phyloP scores from a whole-genome alignment of 2,888 invertebrate species.

The Agrypnus murinus region DNA sequence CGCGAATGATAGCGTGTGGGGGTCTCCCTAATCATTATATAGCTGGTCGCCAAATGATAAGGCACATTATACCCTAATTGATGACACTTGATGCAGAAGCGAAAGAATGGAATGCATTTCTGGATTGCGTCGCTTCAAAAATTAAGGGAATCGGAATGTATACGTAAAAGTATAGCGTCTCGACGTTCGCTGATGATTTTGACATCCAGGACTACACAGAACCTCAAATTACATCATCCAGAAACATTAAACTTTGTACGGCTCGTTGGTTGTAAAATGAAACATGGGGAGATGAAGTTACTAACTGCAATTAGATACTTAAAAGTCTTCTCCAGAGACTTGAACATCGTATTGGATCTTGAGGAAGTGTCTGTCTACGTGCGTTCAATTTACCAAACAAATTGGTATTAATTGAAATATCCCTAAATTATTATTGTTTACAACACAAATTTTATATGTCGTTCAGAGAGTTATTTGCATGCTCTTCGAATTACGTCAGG shows the following conservation, averaged over 20 bases:
- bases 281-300: slow-evolving; percentile 32
- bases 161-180: too few relatives aligned
- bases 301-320: slow-evolving; percentile 42
- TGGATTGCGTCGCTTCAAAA: not conserved
- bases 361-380: not conserved
- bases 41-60: slow-evolving; percentile 62
- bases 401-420: too few relatives aligned
- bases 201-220: not conserved
- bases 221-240: slow-evolving; percentile 9
- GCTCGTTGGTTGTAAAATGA: slow-evolving; percentile 24
- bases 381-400: too few relatives aligned
- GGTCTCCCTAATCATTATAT: slow-evolving; percentile 53
- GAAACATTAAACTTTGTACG: slow-evolving; percentile 28
- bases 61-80: slow-evolving; percentile 65
- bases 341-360: not conserved
- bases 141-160: not conserved
- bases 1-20: slow-evolving; percentile 51
- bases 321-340: slow-evolving; percentile 30
- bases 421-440: too few relatives aligned
- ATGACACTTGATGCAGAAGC: slow-evolving; percentile 60
- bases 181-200: not conserved
- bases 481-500: too few relatives aligned
- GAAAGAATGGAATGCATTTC: slow-evolving; percentile 39
- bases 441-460: too few relatives aligned
- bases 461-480: too few relatives aligned